Base-by-base conservation (phyloP, 2,797 vertebrate species). In the Delichon dasypus region DNA sequence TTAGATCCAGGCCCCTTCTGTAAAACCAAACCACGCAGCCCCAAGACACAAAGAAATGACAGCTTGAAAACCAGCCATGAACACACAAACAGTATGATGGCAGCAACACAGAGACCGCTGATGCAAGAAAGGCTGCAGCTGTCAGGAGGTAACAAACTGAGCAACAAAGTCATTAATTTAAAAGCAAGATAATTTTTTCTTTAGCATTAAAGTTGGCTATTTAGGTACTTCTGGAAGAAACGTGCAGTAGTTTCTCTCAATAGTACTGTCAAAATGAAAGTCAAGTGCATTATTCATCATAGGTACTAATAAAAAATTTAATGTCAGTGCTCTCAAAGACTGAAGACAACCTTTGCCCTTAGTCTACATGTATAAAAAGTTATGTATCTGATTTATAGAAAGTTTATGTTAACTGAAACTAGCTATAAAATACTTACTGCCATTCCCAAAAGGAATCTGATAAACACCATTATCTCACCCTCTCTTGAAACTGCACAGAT, bases 321-420 rank as follows among this genome's bases (percentile, higher is more conserved):
- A 83, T 40, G 38, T 68, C 66, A 71, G 13, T 14, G 30, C 50
- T 85, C 54, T 89, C 45, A 71, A 78, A 76, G 72, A 92, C 21
- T 29, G 53, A 88, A 68, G 32, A n/a, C 34, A 85, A 75, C 65
- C 90, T 96, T 95, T 68, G 75, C 50, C 85, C 89, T 92, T 71
- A 83, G 87, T 80, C 85, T 95, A 80, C 68, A 70, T 14, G 50
- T 74, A 62, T 83, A 87, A 96, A 93, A 93, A 64, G 30, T 80
- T 88, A 61, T 10, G 10, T 80, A 77, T 92, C 68, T 85, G 55
- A 83, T 85, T 91, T 93, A 80, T 54, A 27, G 92, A 80, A 90
- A 82, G 71, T 26, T 93, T 88, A 74, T 71, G 72, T 89, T 88
- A 85, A 65, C 82, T 77, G 87, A 94, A 92, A 89, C 91, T 85